Conservation (phyloP, 2,113 vertebrate genomes). For the Bucco capensis region DNA sequence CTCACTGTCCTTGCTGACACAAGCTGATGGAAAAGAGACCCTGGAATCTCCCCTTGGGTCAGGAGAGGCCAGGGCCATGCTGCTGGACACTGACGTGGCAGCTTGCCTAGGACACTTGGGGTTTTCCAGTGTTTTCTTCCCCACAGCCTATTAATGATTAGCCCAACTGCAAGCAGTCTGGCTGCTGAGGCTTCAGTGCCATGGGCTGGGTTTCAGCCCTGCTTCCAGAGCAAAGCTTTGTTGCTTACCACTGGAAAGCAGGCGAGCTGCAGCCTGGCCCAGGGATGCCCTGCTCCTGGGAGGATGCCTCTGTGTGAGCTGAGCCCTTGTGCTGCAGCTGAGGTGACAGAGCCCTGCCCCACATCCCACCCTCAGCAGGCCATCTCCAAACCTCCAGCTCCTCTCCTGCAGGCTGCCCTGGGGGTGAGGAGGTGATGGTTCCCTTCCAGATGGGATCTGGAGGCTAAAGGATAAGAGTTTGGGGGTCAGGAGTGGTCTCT, state of each 20-base stretch:
- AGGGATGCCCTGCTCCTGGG: background rate
- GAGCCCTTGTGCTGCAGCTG: accelerated
- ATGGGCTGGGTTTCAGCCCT: background rate
- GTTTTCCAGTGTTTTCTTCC: slow-evolving; percentile 62
- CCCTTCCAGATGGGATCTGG: background rate
- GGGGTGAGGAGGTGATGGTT: background rate
- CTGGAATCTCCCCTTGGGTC: background rate
- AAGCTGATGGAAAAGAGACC: background rate
- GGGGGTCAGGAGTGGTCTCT: accelerated
- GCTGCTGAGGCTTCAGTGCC: slow-evolving; percentile 56
- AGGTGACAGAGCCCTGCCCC: background rate
- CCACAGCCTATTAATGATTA: slow-evolving; percentile 72
- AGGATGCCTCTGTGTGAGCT: background rate
- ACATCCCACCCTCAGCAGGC: accelerated
- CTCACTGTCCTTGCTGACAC: background rate
- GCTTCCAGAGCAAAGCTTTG: slow-evolving; percentile 34
- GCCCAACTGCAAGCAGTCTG: slow-evolving; percentile 34
- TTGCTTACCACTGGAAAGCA: background rate
- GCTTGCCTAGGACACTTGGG: slow-evolving; percentile 55
- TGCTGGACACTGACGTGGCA: background rate
- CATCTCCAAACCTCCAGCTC: background rate
- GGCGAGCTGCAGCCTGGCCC: background rate
- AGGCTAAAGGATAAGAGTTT: background rate
- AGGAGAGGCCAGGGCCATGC: background rate
- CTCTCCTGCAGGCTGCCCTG: background rate